Evolutionary conservation across 2,113 vertebrate species (phyloP).

Genomic region (Xiphophorus couchianus): DNA sequence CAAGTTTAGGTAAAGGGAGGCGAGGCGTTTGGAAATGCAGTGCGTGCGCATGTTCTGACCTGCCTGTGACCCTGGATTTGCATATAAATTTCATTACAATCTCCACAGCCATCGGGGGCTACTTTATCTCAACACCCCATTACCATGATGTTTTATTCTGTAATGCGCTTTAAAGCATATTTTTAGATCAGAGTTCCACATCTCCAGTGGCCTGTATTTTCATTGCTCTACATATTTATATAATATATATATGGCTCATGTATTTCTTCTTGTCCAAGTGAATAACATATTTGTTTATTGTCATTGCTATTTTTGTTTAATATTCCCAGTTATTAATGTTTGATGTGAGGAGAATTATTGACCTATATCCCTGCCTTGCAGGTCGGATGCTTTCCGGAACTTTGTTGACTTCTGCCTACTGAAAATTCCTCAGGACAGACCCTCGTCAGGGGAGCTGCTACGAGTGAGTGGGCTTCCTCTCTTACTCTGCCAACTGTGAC

Average conservation of each 20-base stretch:
- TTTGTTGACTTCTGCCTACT: slow-evolving; percentile 99
- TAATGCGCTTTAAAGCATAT: slow-evolving; percentile 23
- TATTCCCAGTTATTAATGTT: slow-evolving; percentile 9
- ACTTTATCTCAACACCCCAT: background rate
- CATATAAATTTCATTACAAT: slow-evolving; percentile 3
- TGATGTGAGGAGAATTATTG: background rate
- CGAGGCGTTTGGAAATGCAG: background rate
- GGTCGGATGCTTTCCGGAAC: slow-evolving; percentile 95
- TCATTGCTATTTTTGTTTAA: background rate
- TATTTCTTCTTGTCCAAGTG: slow-evolving; percentile 42
- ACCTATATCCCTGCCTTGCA: slow-evolving; percentile 62
- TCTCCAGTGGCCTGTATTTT: slow-evolving; percentile 62
- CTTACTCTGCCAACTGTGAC: slow-evolving; percentile 60
- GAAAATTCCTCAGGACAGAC: slow-evolving; percentile 99
- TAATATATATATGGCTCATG: slow-evolving; percentile 35
- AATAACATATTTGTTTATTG: slow-evolving; percentile 29
- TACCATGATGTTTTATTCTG: slow-evolving; percentile 5
- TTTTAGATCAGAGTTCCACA: slow-evolving; percentile 55
- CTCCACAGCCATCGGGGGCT: background rate
- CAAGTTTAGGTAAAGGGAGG: background rate
- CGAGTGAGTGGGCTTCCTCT: slow-evolving; percentile 83
- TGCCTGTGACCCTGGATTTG: background rate
- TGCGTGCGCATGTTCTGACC: slow-evolving; percentile 3
- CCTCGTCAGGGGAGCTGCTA: slow-evolving; percentile 92
- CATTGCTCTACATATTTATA: slow-evolving; percentile 63